These are phyloP conservation scores for Protodeltote pygarga DNA, from an alignment of 2,888 invertebrate genomes.

Conservation along the genomic window DNA sequence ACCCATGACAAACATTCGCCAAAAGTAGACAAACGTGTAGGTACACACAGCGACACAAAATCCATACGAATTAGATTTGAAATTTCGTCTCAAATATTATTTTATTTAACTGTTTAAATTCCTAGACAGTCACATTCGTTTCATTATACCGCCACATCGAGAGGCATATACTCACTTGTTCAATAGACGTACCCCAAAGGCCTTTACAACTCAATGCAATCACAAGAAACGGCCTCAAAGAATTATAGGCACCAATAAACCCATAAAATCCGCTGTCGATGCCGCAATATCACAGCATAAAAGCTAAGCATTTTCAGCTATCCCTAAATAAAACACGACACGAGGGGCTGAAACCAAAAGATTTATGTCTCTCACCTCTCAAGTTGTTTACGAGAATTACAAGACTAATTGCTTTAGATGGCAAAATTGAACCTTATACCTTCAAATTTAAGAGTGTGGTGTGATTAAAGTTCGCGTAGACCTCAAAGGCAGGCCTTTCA, in stretches of 20 bases:
- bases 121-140: slow-evolving; percentile 26
- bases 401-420: slow-evolving; percentile 58
- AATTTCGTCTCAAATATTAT: slow-evolving; percentile 12
- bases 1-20: neutral
- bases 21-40: slow-evolving; percentile 1
- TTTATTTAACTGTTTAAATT: slow-evolving; percentile 35
- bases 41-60: neutral
- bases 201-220: slow-evolving; percentile 48
- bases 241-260: slow-evolving; percentile 50
- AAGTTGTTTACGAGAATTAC: slow-evolving; percentile 58
- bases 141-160: slow-evolving; percentile 22
- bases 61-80: slow-evolving; percentile 1
- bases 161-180: slow-evolving; percentile 31
- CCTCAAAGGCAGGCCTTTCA: slow-evolving; percentile 49
- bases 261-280: slow-evolving; percentile 43
- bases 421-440: slow-evolving; percentile 52
- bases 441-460: slow-evolving; percentile 37
- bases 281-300: slow-evolving; percentile 49
- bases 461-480: slow-evolving; percentile 47
- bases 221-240: slow-evolving; percentile 47
- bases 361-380: slow-evolving; percentile 63
- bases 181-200: slow-evolving; percentile 40
- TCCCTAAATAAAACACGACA: slow-evolving; percentile 54
- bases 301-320: slow-evolving; percentile 58
- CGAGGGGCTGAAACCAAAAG: slow-evolving; percentile 56